phyloP scores from a whole-genome alignment of 2,113 vertebrate genomes.

The Platichthys flesus region DNA sequence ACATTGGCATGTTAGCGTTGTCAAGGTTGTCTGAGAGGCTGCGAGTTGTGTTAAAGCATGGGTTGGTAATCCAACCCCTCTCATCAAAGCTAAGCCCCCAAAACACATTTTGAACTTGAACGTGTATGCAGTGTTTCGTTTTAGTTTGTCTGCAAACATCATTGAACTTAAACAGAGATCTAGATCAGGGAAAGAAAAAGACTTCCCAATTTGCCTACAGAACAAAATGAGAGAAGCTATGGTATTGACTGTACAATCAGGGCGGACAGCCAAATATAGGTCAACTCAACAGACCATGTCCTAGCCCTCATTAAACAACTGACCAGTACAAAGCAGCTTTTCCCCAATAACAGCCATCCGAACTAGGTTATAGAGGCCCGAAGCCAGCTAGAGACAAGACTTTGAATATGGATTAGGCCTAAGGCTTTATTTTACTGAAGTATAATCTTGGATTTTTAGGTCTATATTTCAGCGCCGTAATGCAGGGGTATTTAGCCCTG shows the following conservation, averaged over 20 bases:
- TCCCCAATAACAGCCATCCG: constrained; percentile 71
- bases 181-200: constrained; percentile 1
- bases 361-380: constrained; percentile 72
- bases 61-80: too few relatives aligned
- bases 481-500: constrained; percentile 66
- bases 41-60: too few relatives aligned
- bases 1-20: background rate
- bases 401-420: constrained; percentile 77
- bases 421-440: constrained; percentile 74
- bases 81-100: too few relatives aligned
- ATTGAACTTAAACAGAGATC: constrained; percentile 12
- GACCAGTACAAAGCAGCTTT: constrained; percentile 78
- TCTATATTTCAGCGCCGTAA: constrained; percentile 68
- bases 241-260: constrained; percentile 50
- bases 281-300: constrained; percentile 70
- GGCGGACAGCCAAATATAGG: constrained; percentile 77
- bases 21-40: too few relatives aligned
- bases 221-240: constrained; percentile 27
- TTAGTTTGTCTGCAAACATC: background rate
- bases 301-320: constrained; percentile 67
- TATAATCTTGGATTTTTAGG: constrained; percentile 75
- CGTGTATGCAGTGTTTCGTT: background rate
- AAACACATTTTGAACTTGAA: too few relatives aligned
- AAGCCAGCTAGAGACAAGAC: constrained; percentile 64
- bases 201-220: constrained; percentile 28